phyloP scores from a whole-genome alignment of 2,113 vertebrate species.

The Tragelaphus buxtoni region DNA sequence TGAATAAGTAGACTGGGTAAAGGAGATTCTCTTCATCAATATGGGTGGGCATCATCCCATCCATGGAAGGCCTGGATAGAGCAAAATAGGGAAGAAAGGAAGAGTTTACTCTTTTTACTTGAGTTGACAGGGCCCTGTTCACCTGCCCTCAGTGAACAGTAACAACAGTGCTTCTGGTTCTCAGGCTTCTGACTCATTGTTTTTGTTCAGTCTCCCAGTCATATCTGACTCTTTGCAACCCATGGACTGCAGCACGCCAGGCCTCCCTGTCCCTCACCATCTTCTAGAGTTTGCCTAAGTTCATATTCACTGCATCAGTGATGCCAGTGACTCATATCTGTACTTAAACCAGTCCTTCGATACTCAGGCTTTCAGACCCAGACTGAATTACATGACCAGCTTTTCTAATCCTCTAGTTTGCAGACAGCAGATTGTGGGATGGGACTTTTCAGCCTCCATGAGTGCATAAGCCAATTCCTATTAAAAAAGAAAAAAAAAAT shows the following conservation, averaged over 20 bases:
- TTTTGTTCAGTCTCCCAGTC: neutral
- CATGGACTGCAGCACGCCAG: neutral
- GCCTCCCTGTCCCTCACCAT: neutral
- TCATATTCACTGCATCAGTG: neutral
- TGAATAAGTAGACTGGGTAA: neutral
- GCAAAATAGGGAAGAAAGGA: neutral
- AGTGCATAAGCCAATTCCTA: neutral
- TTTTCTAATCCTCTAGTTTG: neutral
- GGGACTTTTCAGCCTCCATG: neutral
- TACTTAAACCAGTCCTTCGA: neutral
- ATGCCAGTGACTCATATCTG: neutral
- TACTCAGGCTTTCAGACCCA: neutral
- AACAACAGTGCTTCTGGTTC: neutral
- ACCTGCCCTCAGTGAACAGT: neutral
- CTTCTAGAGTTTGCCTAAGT: neutral
- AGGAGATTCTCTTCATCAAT: neutral
- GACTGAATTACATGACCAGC: neutral
- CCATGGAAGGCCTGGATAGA: neutral
- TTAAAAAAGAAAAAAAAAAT: neutral
- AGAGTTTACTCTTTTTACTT: neutral
- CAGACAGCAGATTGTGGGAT: neutral
- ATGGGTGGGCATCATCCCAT: neutral
- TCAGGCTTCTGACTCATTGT: neutral
- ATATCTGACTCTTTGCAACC: neutral
- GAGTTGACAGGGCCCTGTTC: neutral